phyloP scores from a whole-genome alignment of 2,797 vertebrate species.

The Alfaro cultratus region DNA sequence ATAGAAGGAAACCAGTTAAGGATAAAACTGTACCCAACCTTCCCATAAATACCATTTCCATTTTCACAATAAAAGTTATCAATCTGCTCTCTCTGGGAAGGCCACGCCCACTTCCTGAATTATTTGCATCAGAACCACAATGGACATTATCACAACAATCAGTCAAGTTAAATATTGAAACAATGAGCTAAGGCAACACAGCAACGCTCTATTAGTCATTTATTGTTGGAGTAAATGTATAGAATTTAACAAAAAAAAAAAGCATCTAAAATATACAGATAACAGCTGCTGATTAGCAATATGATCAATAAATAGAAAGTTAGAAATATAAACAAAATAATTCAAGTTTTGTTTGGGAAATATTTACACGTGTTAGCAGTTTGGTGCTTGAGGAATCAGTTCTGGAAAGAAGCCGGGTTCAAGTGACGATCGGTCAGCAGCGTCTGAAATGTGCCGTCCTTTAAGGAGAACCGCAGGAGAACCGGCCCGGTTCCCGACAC shows the following conservation, averaged over 20 bases:
- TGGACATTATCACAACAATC: not conserved
- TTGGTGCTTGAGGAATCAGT: constrained; percentile 48
- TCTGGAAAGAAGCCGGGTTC: not conserved
- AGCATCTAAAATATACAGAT: constrained; percentile 56
- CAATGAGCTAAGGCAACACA: not conserved
- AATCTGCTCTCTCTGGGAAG: not conserved
- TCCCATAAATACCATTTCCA: not conserved
- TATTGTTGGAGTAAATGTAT: constrained; percentile 28
- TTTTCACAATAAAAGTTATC: not conserved
- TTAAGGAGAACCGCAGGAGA: constrained; percentile 30
- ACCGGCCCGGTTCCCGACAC: constrained; percentile 14
- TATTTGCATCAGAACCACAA: not conserved
- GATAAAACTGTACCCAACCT: not conserved
- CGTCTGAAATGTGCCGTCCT: constrained; percentile 40
- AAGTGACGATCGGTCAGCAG: constrained; percentile 34
- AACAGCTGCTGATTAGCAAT: constrained; percentile 32
- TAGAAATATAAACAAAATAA: constrained; percentile 44
- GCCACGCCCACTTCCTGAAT: not conserved
- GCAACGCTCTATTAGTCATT: not conserved
- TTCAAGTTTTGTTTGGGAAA: constrained; percentile 33
- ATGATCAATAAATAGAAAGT: constrained; percentile 65
- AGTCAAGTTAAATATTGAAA: not conserved
- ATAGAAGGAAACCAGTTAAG: not conserved
- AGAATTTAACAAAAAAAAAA: constrained; percentile 46
- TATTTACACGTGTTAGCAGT: constrained; percentile 35